These are phyloP conservation scores for Campaea margaritaria DNA, from an alignment of 2,888 invertebrate genomes.

Conservation along the genomic window DNA sequence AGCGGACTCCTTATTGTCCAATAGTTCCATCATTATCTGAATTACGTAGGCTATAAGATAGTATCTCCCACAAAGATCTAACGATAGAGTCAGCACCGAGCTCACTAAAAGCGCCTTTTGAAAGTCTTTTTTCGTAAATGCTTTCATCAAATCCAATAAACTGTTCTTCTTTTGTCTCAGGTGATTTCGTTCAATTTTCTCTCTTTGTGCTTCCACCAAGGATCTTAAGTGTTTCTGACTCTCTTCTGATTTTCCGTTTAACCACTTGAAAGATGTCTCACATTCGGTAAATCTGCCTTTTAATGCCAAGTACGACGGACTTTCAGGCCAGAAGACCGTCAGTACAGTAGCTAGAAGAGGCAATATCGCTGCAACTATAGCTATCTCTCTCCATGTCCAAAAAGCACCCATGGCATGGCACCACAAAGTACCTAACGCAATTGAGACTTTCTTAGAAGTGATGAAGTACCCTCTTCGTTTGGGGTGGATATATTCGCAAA, in stretches of 20 bases:
- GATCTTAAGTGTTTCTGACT: constrained; percentile 49
- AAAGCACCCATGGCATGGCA: constrained; percentile 52
- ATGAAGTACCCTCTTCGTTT: constrained; percentile 56
- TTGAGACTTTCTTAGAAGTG: constrained; percentile 46
- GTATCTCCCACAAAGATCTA: constrained; percentile 55
- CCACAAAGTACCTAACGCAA: constrained; percentile 47
- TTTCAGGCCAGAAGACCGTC: constrained; percentile 58
- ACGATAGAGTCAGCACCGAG: constrained; percentile 45
- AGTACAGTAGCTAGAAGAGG: constrained; percentile 39
- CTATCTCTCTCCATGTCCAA: constrained; percentile 56
- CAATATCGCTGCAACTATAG: constrained; percentile 39
- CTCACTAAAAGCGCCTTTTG: constrained; percentile 49
- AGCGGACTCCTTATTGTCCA: constrained; percentile 47
- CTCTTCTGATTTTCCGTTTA: constrained; percentile 46
- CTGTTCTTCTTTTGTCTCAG: constrained; percentile 6
- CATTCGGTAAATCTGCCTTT: constrained; percentile 56
- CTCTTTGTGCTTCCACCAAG: constrained; percentile 43
- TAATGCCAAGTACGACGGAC: constrained; percentile 55
- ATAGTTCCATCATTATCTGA: constrained; percentile 53
- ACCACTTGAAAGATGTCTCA: constrained; percentile 49
- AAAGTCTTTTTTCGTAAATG: constrained; percentile 49
- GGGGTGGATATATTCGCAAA: constrained; percentile 56
- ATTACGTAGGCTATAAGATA: constrained; percentile 53
- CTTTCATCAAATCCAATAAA: constrained; percentile 32
- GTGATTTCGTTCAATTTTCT: constrained; percentile 37